Evolutionary conservation across 2,113 vertebrate genomes (phyloP).

Genomic region (Aegotheles bennettii): DNA sequence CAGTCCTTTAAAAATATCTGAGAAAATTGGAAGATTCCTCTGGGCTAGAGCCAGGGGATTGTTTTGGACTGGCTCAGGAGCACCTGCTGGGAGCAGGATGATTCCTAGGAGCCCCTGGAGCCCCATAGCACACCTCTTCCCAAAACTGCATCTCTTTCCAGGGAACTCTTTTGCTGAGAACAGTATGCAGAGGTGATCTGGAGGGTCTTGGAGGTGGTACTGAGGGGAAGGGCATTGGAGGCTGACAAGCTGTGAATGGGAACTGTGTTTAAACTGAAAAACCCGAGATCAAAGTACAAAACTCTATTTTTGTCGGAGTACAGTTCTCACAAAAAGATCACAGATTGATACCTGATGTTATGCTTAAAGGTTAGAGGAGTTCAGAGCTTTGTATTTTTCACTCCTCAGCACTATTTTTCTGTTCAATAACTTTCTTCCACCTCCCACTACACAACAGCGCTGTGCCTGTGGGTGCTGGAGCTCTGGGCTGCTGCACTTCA

Average conservation of each 20-base stretch:
- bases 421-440: background rate
- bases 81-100: background rate
- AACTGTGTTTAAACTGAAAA: background rate
- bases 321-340: background rate
- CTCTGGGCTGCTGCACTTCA: background rate
- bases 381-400: background rate
- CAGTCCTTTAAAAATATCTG: background rate
- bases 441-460: background rate
- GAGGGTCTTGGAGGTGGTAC: background rate
- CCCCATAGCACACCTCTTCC: background rate
- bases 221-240: background rate
- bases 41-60: background rate
- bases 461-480: background rate
- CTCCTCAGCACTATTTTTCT: background rate
- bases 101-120: background rate
- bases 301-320: background rate
- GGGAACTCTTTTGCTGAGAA: background rate
- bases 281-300: background rate
- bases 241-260: background rate
- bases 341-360: background rate
- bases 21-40: background rate
- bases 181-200: background rate
- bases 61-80: background rate
- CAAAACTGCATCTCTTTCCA: background rate
- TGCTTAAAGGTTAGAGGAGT: background rate